Conservation (phyloP, 1,140 invertebrate species). For the Cepaea nemoralis region DNA sequence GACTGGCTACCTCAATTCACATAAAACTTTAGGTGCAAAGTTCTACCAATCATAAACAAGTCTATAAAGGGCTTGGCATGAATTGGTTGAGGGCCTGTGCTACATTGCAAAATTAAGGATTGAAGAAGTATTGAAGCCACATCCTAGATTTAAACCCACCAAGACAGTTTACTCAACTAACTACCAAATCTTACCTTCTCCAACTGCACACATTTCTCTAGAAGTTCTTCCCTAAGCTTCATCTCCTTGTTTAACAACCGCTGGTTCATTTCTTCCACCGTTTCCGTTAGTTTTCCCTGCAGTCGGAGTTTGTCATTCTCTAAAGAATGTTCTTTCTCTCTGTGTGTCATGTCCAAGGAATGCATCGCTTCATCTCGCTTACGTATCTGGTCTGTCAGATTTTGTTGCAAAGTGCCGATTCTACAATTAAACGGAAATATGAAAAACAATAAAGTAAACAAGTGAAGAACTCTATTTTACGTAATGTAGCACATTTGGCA, state of each 20-base stretch:
- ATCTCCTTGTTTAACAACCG: constrained; percentile 68
- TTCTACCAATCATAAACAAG: no score
- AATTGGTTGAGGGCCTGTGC: no score
- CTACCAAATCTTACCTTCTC: constrained; percentile 67
- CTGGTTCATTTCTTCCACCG: constrained; percentile 69
- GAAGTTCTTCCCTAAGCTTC: constrained; percentile 68
- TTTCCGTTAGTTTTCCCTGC: constrained; percentile 63
- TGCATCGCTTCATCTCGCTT: constrained; percentile 70
- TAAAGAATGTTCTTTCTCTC: constrained; percentile 66
- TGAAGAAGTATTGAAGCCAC: no score
- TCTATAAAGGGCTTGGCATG: no score
- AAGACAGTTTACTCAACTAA: no score
- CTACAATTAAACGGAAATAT: constrained; percentile 46
- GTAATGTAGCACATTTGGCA: no score
- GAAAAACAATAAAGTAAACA: not conserved
- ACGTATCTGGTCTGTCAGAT: constrained; percentile 61
- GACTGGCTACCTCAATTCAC: no score
- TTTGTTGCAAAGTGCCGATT: constrained; percentile 58
- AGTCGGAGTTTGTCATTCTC: constrained; percentile 65
- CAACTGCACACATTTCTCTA: constrained; percentile 63
- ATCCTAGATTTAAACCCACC: no score
- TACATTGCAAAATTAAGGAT: no score
- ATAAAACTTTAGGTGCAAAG: no score
- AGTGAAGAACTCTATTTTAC: no score
- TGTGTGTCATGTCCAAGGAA: constrained; percentile 63